These are phyloP conservation scores for Operophtera brumata DNA, from an alignment of 2,888 invertebrate species.

Conservation along the genomic window DNA sequence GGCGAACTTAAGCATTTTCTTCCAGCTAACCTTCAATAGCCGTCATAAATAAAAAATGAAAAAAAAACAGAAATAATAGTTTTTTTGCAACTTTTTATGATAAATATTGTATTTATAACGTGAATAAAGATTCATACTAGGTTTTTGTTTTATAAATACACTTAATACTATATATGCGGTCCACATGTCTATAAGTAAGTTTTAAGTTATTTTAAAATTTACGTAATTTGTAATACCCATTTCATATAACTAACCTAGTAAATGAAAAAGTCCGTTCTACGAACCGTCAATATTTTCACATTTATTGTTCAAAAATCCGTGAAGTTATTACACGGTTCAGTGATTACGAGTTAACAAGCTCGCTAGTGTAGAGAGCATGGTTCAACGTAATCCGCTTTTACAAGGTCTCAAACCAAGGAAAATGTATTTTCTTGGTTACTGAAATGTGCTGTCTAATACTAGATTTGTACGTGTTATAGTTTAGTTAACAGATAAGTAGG, in stretches of 20 bases:
- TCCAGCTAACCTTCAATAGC: no score
- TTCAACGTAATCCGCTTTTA: constrained; percentile 20
- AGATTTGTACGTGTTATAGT: no score
- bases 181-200: not conserved
- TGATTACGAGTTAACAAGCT: constrained; percentile 31
- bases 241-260: not conserved
- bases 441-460: no score
- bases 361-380: constrained; percentile 21
- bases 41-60: no score
- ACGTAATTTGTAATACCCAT: not conserved
- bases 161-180: not conserved
- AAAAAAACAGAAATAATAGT: no score
- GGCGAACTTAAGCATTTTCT: no score
- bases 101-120: no score
- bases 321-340: constrained; percentile 32
- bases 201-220: no score
- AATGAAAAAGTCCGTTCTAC: constrained; percentile 13
- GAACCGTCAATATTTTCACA: constrained; percentile 26
- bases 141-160: not conserved
- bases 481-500: no score
- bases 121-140: not conserved
- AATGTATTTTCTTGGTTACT: no score
- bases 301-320: constrained; percentile 35
- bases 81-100: no score
- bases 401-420: constrained; percentile 4